Evolutionary conservation across 2,113 vertebrate genomes (phyloP), one percentile per base, ranked within the genome.

Genomic region (Dascyllus trimaculatus): DNA sequence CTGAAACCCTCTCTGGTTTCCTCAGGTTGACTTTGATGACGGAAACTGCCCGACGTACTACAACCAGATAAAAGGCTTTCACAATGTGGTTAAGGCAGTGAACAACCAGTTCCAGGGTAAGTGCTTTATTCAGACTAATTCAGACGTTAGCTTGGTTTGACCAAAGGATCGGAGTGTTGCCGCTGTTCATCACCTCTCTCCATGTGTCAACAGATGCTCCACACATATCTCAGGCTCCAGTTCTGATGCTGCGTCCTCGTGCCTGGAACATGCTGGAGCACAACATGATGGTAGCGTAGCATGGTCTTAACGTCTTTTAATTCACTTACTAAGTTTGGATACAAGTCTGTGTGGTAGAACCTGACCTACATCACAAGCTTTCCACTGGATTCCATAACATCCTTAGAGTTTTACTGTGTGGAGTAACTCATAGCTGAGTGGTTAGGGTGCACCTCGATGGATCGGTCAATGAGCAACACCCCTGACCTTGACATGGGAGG

Each of bases 181-280:
- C 45, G 17, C 4, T 58, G 11, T 45, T 52, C 18, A 21, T 45
- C 11, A 14, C 4, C 2, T 69, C 13, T 51, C 2, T 22, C 14
- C 25, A 2, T 58, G 15, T 86, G 62, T 71, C 52, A 1, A 53
- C 75, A 95, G 95, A 91, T 80, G 82, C 71, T 60, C 94, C 93
- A n/a, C 75, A 84, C n/a, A 82, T 96, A 65, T 92, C 92, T 69
- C 85, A 93, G 75, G 93, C 89, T n/a, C 95, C 93, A 0, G 80
- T 96, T 65, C 91, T 96, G 80, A 96, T 95, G 94, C 92, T 96
- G 19, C 93, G 95, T 5, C 95, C 95, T 5, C 92, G 95, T 43
- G 94, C 95, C 11, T 96, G 94, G 95, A 95, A 96, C 73, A 95
- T 96, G 94, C 90, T 94, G 49, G 94, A 96, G 46, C 92, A 95